Percentiles rank a stretch among this genome's conserved stretches.
Conservation (phyloP, 2,113 vertebrate species). For the Nannospalax galili region DNA sequence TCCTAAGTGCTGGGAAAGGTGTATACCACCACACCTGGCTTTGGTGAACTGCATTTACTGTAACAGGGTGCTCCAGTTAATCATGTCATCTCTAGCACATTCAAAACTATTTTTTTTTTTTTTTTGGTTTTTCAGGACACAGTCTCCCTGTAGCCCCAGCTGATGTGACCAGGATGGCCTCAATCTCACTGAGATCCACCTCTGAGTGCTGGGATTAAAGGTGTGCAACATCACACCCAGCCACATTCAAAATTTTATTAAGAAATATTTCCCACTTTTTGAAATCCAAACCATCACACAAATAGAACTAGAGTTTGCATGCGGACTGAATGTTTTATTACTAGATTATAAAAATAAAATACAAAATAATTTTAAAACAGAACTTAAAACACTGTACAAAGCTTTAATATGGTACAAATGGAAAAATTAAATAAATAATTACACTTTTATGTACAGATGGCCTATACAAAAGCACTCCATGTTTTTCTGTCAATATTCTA, state of each 20-base stretch:
- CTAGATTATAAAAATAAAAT: conserved; percentile 99
- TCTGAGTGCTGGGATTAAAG: not conserved
- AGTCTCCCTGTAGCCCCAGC: too few relatives aligned
- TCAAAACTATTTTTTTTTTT: not conserved
- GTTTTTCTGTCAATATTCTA: conserved; percentile 75
- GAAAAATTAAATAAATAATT: conserved; percentile 97
- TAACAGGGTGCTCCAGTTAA: conserved; percentile 8
- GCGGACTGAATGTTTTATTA: conserved; percentile 99
- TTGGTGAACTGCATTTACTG: not conserved
- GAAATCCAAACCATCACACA: conserved; percentile 74
- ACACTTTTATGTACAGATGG: conserved; percentile 96
- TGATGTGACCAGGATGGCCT: too few relatives aligned
- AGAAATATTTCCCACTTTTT: conserved; percentile 48
- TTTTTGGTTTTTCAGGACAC: too few relatives aligned
- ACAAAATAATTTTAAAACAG: conserved; percentile 99
- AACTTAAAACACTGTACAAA: conserved; percentile 98
- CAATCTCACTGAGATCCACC: too few relatives aligned
- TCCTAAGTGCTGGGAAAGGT: too few relatives aligned
- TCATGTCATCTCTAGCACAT: not conserved
- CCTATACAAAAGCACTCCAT: conserved; percentile 84
- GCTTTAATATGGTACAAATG: conserved; percentile 99
- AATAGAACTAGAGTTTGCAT: conserved; percentile 90
- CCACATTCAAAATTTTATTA: not conserved
- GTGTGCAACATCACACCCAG: too few relatives aligned
- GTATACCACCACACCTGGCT: not conserved